These are phyloP conservation scores for Amphipoea oculea DNA, from an alignment of 2,888 invertebrate genomes.

Conservation along the genomic window DNA sequence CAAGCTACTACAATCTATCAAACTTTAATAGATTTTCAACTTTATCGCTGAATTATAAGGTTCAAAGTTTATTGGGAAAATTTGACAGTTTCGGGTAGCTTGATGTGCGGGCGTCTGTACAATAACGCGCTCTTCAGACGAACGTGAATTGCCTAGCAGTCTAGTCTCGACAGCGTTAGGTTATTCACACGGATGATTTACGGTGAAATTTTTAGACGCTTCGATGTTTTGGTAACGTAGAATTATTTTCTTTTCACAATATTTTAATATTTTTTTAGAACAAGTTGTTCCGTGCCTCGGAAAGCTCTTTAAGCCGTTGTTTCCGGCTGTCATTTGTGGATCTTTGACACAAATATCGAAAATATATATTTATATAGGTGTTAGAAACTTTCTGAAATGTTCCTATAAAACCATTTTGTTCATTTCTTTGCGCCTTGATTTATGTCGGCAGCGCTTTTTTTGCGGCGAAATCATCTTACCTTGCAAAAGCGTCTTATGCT, in stretches of 20 bases:
- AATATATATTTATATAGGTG: no score
- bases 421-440: neutral
- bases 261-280: no score
- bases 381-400: neutral
- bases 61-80: no score
- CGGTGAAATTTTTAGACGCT: neutral
- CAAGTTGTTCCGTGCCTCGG: neutral
- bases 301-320: neutral
- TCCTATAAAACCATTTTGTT: neutral
- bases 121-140: slow-evolving; percentile 13
- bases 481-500: neutral
- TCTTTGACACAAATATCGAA: neutral
- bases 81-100: no score
- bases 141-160: neutral
- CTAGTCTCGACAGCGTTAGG: neutral
- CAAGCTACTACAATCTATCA: no score
- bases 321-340: neutral
- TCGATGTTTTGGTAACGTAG: neutral
- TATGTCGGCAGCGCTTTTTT: neutral
- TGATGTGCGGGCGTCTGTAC: neutral
- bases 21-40: no score
- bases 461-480: neutral
- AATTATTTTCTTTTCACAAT: neutral
- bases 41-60: no score
- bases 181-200: neutral